phyloP scores from a whole-genome alignment of 2,113 vertebrate species.

The Sinocyclocheilus anophthalmus region DNA sequence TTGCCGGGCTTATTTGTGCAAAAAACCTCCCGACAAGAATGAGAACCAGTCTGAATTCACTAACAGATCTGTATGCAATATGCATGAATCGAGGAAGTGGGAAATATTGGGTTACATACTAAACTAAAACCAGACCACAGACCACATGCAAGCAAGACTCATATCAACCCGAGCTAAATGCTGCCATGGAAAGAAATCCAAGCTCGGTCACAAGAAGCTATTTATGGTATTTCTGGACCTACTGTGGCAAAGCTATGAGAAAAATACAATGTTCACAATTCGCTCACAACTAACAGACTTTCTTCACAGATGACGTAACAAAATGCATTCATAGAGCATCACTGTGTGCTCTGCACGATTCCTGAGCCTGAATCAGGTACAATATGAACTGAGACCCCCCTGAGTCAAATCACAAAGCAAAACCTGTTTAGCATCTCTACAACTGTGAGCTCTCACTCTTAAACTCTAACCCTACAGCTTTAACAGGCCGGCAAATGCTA shows the following conservation, averaged over 20 bases:
- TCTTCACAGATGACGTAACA: neutral
- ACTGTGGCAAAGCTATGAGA: neutral
- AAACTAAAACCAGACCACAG: conserved; percentile 22
- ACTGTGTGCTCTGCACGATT: neutral
- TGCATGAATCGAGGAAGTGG: conserved; percentile 13
- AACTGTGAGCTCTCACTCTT: neutral
- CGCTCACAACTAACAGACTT: neutral
- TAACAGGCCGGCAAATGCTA: neutral
- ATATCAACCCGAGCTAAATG: neutral
- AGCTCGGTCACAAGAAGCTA: conserved; percentile 12
- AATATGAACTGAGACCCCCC: neutral
- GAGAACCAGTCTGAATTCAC: neutral
- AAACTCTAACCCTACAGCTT: neutral
- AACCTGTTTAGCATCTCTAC: neutral
- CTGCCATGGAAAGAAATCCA: neutral
- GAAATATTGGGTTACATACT: conserved; percentile 11
- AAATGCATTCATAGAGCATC: neutral
- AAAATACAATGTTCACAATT: neutral
- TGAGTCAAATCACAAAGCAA: neutral
- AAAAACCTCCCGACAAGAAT: neutral
- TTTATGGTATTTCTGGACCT: conserved; percentile 12
- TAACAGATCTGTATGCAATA: neutral
- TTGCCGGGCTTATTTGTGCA: neutral
- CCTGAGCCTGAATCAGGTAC: neutral
- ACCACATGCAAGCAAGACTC: conserved; percentile 7